Conservation (phyloP, 2,888 invertebrate genomes). For the Ophraella communa region DNA sequence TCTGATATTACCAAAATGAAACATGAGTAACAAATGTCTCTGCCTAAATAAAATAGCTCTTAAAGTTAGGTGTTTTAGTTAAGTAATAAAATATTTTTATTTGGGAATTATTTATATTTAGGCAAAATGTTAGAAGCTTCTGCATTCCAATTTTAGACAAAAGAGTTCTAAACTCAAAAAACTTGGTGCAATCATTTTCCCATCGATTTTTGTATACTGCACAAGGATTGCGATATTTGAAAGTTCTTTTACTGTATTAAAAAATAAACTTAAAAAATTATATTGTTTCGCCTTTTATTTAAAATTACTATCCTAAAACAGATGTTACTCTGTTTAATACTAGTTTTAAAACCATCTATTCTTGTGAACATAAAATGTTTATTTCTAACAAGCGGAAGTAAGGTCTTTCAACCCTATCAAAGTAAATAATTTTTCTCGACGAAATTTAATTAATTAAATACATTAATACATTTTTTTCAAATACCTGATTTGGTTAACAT, state of each 20-base stretch:
- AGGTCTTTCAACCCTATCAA: no score
- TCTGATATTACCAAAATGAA: conserved; percentile 15
- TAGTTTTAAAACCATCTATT: no score
- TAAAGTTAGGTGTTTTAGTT: not conserved
- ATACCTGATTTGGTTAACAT: no score
- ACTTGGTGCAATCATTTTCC: conserved; percentile 47
- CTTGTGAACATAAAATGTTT: no score
- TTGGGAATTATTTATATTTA: conserved; percentile 27
- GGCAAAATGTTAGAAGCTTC: conserved; percentile 29
- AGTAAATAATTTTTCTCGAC: no score
- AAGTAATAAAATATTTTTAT: not conserved
- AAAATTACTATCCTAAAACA: not conserved
- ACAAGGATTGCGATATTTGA: conserved; percentile 35
- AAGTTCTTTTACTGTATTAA: conserved; percentile 32
- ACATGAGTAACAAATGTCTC: conserved; percentile 20
- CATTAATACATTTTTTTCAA: no score
- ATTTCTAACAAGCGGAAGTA: no score
- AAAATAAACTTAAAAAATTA: conserved; percentile 31
- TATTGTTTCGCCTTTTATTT: not conserved
- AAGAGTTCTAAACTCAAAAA: conserved; percentile 44
- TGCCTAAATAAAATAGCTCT: conserved; percentile 29
- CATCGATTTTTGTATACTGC: conserved; percentile 29
- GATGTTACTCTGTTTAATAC: no score
- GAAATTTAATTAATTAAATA: no score
- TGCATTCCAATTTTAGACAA: conserved; percentile 31